These are phyloP conservation scores for Leucophenga montana DNA, from an alignment of 2,888 invertebrate genomes.

Conservation along the genomic window DNA sequence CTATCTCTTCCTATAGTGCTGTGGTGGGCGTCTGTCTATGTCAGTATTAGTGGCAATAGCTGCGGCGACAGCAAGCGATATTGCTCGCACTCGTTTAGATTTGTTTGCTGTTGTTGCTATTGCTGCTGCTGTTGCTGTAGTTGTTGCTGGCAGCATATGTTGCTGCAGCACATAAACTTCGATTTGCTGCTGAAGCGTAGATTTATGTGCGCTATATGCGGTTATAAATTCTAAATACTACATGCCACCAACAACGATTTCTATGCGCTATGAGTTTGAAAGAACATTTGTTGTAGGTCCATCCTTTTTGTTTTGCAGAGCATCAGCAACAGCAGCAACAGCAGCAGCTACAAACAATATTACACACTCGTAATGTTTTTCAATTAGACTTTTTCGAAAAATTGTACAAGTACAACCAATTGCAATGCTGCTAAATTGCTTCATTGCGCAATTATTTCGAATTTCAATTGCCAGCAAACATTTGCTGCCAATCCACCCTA, in stretches of 20 bases:
- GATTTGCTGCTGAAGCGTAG: conserved; percentile 54
- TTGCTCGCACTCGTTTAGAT: conserved; percentile 8
- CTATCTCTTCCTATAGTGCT: neutral
- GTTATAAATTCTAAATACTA: conserved; percentile 65
- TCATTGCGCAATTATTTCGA: conserved; percentile 71
- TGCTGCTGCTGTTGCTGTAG: neutral
- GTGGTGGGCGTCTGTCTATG: conserved; percentile 37
- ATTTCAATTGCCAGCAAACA: conserved; percentile 54
- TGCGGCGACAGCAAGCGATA: conserved; percentile 60
- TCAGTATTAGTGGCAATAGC: conserved; percentile 62
- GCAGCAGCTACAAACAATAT: conserved; percentile 13
- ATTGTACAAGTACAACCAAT: conserved; percentile 40
- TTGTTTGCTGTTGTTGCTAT: neutral
- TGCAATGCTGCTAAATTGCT: conserved; percentile 71
- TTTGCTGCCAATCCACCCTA: neutral
- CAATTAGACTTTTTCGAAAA: conserved; percentile 52
- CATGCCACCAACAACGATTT: conserved; percentile 45
- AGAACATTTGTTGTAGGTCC: neutral
- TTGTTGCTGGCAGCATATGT: conserved; percentile 46
- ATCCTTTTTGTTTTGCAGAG: conserved; percentile 1
- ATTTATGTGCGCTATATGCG: conserved; percentile 65
- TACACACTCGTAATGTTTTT: conserved; percentile 43
- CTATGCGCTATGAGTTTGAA: no score
- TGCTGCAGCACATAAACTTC: conserved; percentile 66
- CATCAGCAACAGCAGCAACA: neutral